These are phyloP conservation scores for Bembecia ichneumoniformis DNA, from an alignment of 2,888 invertebrate genomes.

Conservation along the genomic window DNA sequence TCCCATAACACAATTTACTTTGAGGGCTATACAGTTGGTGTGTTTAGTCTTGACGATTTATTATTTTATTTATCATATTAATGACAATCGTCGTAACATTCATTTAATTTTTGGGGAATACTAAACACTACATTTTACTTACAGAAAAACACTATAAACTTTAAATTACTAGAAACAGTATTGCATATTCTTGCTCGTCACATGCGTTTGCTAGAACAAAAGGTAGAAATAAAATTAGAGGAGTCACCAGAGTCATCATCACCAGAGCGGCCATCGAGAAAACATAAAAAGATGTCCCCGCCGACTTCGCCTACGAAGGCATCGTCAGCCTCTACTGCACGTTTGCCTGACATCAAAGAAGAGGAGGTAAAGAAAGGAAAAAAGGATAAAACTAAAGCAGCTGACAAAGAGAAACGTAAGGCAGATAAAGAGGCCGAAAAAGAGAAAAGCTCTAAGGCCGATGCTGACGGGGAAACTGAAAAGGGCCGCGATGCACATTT, in stretches of 20 bases:
- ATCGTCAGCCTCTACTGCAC: neutral
- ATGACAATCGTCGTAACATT: too few species aligned
- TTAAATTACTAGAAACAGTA: slow-evolving; percentile 42
- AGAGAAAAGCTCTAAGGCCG: neutral
- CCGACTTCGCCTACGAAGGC: neutral
- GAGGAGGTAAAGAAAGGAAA: neutral
- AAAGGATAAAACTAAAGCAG: neutral
- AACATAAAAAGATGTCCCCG: neutral
- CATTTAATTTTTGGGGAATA: neutral
- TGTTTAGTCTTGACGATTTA: too few species aligned
- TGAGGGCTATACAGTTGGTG: too few species aligned
- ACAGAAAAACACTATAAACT: slow-evolving; percentile 41
- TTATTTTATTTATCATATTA: too few species aligned
- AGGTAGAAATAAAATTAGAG: slow-evolving; percentile 25
- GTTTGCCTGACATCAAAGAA: neutral
- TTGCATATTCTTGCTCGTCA: slow-evolving; percentile 48
- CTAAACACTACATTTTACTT: slow-evolving; percentile 4
- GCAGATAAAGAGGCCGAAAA: neutral
- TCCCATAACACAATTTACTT: too few species aligned
- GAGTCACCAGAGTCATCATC: neutral
- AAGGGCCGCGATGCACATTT: neutral
- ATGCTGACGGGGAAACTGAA: neutral
- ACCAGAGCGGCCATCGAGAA: neutral
- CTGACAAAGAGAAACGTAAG: neutral
- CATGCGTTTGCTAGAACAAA: slow-evolving; percentile 42